Conservation (phyloP, 2,888 invertebrate genomes). For the Altica lythri region DNA sequence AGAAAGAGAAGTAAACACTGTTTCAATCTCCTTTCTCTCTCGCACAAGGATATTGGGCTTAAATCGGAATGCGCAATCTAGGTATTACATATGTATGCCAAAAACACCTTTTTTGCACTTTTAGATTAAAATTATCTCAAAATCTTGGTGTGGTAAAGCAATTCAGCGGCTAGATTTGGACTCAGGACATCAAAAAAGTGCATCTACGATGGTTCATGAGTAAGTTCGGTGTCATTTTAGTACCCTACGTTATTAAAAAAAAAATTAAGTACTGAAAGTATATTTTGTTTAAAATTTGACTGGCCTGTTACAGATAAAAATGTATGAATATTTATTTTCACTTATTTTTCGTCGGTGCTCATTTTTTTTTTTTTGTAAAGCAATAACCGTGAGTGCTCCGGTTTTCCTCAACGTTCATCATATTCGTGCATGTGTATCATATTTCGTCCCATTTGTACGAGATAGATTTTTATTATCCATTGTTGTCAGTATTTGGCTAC, state of each 20-base stretch:
- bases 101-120: too few relatives aligned
- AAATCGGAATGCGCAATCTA: too few relatives aligned
- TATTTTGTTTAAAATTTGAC: not conserved
- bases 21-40: too few relatives aligned
- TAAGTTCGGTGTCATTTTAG: not conserved
- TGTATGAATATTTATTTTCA: conserved; percentile 14
- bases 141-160: not conserved
- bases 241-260: too few relatives aligned
- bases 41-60: too few relatives aligned
- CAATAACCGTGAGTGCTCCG: conserved; percentile 15
- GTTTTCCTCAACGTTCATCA: conserved; percentile 15
- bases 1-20: too few relatives aligned
- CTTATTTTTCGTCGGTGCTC: conserved; percentile 5
- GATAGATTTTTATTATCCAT: conserved; percentile 4
- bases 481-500: not conserved
- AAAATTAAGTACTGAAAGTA: not conserved
- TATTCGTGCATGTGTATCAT: not conserved
- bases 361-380: conserved; percentile 8
- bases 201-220: not conserved
- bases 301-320: conserved; percentile 2
- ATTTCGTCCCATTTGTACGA: conserved; percentile 9
- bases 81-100: too few relatives aligned
- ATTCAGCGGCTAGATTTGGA: not conserved
- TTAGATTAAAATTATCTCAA: too few relatives aligned
- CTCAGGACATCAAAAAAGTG: not conserved